A percentile compares a stretch with the other conserved stretches of the same genome.
These are phyloP conservation scores for Sebastes umbrosus DNA, from an alignment of 2,797 vertebrate genomes.

Conservation along the genomic window DNA sequence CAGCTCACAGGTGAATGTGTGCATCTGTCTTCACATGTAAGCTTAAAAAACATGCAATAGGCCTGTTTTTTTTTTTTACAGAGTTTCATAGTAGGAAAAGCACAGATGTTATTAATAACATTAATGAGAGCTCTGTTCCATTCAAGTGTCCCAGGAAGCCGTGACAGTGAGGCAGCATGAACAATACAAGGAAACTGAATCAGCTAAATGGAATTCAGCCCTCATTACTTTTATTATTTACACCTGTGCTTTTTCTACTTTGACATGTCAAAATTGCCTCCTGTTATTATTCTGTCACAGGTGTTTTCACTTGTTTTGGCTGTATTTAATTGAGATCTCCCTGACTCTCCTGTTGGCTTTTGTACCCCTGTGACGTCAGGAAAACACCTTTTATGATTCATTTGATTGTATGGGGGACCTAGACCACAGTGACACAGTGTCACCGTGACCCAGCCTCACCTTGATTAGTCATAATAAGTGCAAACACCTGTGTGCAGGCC, in stretches of 20 bases:
- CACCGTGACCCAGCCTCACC: neutral
- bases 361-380: neutral
- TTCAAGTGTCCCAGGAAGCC: neutral
- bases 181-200: neutral
- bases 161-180: neutral
- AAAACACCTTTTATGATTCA: neutral
- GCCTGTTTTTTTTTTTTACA: neutral
- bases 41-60: neutral
- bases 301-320: neutral
- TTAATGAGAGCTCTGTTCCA: neutral
- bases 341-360: neutral
- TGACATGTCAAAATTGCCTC: neutral
- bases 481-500: neutral
- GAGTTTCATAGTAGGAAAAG: neutral
- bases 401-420: neutral
- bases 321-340: neutral
- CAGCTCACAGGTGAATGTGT: neutral
- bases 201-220: neutral
- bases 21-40: neutral
- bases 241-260: neutral
- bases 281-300: neutral
- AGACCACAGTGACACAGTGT: neutral
- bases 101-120: neutral
- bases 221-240: neutral
- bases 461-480: neutral